phyloP scores from a whole-genome alignment of 2,797 vertebrate species.

The Eutrigla gurnardus region DNA sequence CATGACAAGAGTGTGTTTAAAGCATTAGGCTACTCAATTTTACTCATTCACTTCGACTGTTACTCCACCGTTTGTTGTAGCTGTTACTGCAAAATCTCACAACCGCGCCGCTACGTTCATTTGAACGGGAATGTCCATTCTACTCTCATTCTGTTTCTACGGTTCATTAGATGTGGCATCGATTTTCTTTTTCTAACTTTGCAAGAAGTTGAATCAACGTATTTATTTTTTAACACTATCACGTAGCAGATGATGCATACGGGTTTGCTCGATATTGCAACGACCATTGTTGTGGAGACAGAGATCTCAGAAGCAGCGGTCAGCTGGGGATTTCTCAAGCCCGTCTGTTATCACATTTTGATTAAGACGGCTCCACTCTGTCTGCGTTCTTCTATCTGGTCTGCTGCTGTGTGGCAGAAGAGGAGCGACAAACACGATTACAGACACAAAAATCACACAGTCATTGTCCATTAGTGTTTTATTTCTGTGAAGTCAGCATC shows the following conservation, averaged over 20 bases:
- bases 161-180: background rate
- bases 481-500: background rate
- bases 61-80: no score
- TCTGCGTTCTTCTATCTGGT: constrained; percentile 40
- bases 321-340: constrained; percentile 12
- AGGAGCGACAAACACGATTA: constrained; percentile 18
- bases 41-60: no score
- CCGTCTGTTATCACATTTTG: constrained; percentile 53
- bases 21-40: no score
- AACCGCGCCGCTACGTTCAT: background rate
- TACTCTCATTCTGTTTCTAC: background rate
- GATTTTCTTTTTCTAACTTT: background rate
- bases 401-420: constrained; percentile 19
- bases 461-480: background rate
- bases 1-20: no score
- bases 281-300: background rate
- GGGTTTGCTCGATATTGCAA: constrained; percentile 6
- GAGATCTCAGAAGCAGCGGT: constrained; percentile 1
- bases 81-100: no score
- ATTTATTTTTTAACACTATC: background rate
- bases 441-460: constrained; percentile 12
- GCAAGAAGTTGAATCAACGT: background rate
- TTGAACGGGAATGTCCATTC: background rate
- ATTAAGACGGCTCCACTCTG: constrained; percentile 51
- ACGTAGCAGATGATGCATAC: constrained; percentile 4